Conservation (phyloP, 1,140 invertebrate genomes). For the Diplogasteroides magnus region DNA sequence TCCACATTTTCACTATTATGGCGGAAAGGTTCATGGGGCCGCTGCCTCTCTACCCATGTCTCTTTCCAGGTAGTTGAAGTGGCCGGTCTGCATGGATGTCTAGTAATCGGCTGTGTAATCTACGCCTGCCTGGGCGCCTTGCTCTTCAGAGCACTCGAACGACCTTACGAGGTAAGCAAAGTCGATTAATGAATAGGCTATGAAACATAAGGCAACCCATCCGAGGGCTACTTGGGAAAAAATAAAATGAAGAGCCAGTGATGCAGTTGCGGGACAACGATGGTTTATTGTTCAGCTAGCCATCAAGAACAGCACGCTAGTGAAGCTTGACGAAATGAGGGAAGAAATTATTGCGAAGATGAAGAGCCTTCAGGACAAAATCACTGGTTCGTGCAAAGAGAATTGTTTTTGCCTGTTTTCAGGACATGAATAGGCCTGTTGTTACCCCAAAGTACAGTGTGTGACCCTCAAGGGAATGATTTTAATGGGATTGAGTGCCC, state of each 20-base stretch:
- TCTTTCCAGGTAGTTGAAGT: conserved; percentile 11
- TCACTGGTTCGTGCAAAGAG: not conserved
- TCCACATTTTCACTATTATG: too few species aligned
- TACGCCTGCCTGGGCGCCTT: conserved; percentile 28
- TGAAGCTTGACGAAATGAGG: conserved; percentile 3
- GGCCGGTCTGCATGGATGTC: conserved; percentile 19
- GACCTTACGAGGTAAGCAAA: conserved; percentile 18
- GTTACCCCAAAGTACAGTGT: too few species aligned
- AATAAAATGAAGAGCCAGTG: too few species aligned
- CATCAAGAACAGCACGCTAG: not conserved
- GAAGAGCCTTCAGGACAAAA: not conserved
- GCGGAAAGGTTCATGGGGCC: too few species aligned
- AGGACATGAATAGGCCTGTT: too few species aligned
- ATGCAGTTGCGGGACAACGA: not conserved
- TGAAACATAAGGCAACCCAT: too few species aligned
- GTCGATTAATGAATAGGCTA: not conserved
- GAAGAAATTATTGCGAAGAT: conserved; percentile 1
- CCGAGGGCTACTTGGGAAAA: too few species aligned
- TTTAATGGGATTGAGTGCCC: too few species aligned
- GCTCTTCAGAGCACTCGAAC: conserved; percentile 23
- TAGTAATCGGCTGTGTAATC: conserved; percentile 27
- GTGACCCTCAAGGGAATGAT: too few species aligned
- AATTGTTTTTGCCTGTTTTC: too few species aligned
- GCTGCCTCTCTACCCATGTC: too few species aligned
- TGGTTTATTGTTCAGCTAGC: conserved; percentile 10